Evolutionary conservation across 2,888 invertebrate species (phyloP), one percentile per base, ranked within the genome.

Genomic region (Chelonus formosanus): DNA sequence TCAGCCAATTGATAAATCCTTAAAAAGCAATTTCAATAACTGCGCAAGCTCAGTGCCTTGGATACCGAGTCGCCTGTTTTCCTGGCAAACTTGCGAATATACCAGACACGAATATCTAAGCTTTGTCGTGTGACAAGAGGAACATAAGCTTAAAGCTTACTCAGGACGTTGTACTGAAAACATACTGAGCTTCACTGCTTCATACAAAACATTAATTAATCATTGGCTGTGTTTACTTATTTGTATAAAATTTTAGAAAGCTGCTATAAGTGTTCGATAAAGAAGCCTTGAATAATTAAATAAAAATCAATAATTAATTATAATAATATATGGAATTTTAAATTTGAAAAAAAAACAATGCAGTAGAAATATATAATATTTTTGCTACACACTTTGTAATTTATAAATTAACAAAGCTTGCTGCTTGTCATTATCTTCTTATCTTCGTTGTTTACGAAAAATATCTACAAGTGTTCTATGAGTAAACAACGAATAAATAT

Each of bases 1-100:
- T 58, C 44, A 35, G 45, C 35, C 36, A 50, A 61, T 57, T 61
- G 57, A 61, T 61, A 52, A 66, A 65, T 55, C 34, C 48, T 48
- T 40, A 48, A 61, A 60, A 10, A 20, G 40, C 5, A 40, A 35
- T 63, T 47, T 45, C 5, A 58, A 61, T 40, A 60, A 45, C 58
- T 69, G 79, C 81, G 81, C 81, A 80, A 78, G 79, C 76, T 71
- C 78, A 76, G 78, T 79, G 74, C 78, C 80, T 80, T 81, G 80
- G 71, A 79, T 76, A 81, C 78, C 75, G 73, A 73, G 76, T 79
- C 77, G 77, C 74, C 73, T 68, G 72, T 71, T 70, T 70, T 71
- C 70, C 67, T 67, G 70, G 70, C 68, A 64, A 62, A 67, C 50
- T 62, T 67, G 43, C 64, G 63, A 70, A 58, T 55, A 52, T 20